Base-by-base conservation (phyloP, 2,888 invertebrate species). In the Stegophylla sp. region DNA sequence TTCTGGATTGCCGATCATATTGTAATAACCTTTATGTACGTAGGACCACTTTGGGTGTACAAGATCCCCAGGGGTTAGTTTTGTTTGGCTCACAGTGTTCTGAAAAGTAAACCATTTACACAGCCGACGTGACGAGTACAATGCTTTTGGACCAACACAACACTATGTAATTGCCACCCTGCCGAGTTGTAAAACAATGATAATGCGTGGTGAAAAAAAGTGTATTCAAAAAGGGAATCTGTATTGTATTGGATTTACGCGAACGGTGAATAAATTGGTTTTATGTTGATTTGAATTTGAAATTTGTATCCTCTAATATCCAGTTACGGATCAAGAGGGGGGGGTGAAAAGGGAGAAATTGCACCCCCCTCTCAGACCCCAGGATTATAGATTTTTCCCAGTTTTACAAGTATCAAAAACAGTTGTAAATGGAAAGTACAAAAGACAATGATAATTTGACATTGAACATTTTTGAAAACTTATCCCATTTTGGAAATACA, bases 141-240 rank as follows among this genome's bases (percentile, higher is more conserved):
- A 79, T 79, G 77, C 45, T 10, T 15, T 15, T 28, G 13, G 34
- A 17, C 51, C 56, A 45, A 45, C 59, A 45, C 34, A n/a, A 76
- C 76, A 67, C 76, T 59, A n/a, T 45, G 77, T 69, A 79, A 77
- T 67, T 67, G 77, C 67, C 69, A 61, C 69, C 77, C 77, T 48
- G 77, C 61, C 28, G 77, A 66, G 77, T 26, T 17, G 28, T 77
- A 77, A 77, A 77, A 77, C 77, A 77, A 77, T 77, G 56, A 66
- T 17, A 67, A 26, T 45, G 72, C 34, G 41, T 13, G 45, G 53
- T 26, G 66, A 66, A 67, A 56, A n/a, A 43, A 63, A 53, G 13
- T 53, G 13, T 56, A 7, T 48, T 41, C 9, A 34, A 56, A 43
- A 23, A 61, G 41, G 66, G 73, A 45, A 61, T 59, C 26, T 17